A percentile compares a stretch with the other conserved stretches of the same genome.
Evolutionary conservation across 2,113 vertebrate species (phyloP).

Genomic region (Pheucticus melanocephalus): DNA sequence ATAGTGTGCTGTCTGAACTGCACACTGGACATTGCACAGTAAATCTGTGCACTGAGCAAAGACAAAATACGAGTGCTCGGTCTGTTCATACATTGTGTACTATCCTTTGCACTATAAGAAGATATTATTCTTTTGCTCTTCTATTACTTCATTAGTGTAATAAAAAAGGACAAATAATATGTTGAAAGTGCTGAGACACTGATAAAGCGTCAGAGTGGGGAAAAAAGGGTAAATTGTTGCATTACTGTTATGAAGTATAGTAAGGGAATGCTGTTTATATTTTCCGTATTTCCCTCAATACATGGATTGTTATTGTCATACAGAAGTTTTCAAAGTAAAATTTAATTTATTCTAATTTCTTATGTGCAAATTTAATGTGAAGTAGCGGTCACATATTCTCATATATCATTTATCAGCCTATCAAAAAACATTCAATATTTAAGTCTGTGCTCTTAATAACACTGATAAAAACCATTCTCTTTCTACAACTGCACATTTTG

Average conservation of each 20-base stretch:
- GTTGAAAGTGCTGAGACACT: neutral
- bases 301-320: neutral
- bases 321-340: neutral
- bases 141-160: neutral
- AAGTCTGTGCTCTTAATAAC: neutral
- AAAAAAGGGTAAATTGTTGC: accelerated
- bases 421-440: neutral
- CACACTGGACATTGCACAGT: neutral
- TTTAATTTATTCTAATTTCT: neutral
- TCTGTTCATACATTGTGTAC: neutral
- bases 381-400: neutral
- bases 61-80: neutral
- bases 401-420: neutral
- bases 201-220: neutral
- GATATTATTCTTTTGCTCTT: neutral
- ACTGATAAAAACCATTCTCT: neutral
- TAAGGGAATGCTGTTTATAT: neutral
- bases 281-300: neutral
- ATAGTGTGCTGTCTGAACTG: neutral
- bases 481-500: neutral
- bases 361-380: neutral
- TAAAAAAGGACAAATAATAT: neutral
- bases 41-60: neutral
- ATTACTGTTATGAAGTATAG: neutral
- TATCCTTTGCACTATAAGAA: neutral